Percentiles rank a stretch among this genome's conserved stretches.
These are phyloP conservation scores for Pseudanteris insignis DNA, from an alignment of 2,888 invertebrate species.

Conservation along the genomic window DNA sequence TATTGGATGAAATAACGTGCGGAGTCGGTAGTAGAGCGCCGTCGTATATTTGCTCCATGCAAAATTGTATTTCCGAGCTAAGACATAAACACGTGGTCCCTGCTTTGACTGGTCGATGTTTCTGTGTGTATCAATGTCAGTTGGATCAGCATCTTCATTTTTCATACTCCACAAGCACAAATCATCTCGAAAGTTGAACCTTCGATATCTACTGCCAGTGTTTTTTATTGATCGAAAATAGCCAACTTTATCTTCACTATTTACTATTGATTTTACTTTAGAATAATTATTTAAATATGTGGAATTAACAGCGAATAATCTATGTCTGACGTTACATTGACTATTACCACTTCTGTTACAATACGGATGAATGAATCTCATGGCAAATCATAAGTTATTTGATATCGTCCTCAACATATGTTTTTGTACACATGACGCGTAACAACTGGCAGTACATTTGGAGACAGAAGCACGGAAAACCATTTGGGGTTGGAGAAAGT, in stretches of 20 bases:
- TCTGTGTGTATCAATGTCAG: conserved; percentile 54
- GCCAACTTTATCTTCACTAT: not conserved
- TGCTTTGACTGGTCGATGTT: conserved; percentile 66
- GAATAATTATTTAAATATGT: too few species aligned
- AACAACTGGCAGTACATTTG: conserved; percentile 30
- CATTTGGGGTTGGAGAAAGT: conserved; percentile 15
- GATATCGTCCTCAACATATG: too few species aligned
- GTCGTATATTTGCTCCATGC: conserved; percentile 76
- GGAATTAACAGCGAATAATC: too few species aligned
- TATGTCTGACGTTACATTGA: not conserved
- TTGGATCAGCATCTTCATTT: conserved; percentile 33
- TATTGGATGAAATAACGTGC: conserved; percentile 47
- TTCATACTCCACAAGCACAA: conserved; percentile 17
- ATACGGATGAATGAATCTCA: too few species aligned
- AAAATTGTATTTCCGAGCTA: conserved; percentile 79
- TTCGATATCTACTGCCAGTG: conserved; percentile 35
- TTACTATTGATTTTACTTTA: not conserved
- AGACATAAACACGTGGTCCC: conserved; percentile 77
- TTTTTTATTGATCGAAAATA: too few species aligned
- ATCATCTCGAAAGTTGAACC: conserved; percentile 17
- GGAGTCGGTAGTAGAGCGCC: conserved; percentile 70
- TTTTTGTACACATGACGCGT: too few species aligned
- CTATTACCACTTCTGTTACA: not conserved
- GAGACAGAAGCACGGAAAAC: conserved; percentile 32
- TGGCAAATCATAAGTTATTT: too few species aligned